phyloP scores from a whole-genome alignment of 2,888 invertebrate genomes.

The Liposcelis brunnea region DNA sequence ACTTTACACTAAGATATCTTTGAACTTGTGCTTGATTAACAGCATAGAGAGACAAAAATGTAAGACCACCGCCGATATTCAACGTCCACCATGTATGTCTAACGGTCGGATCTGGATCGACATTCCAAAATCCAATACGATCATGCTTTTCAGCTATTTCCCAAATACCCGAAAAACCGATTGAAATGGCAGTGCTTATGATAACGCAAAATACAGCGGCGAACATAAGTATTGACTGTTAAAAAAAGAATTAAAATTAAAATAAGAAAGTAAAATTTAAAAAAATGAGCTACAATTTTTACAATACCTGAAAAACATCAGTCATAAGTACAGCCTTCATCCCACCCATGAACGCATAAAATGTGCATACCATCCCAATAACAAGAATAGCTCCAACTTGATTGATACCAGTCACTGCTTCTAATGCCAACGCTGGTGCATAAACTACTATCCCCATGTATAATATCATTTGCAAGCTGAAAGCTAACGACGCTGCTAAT shows the following conservation, averaged over 20 bases:
- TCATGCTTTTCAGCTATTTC: slow-evolving; percentile 46
- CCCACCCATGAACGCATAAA: slow-evolving; percentile 30
- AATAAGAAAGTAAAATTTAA: background rate
- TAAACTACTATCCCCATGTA: slow-evolving; percentile 86
- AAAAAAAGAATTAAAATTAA: slow-evolving; percentile 5
- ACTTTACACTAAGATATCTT: slow-evolving; percentile 30
- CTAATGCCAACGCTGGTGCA: slow-evolving; percentile 77
- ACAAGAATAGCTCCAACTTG: slow-evolving; percentile 27
- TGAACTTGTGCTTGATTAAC: slow-evolving; percentile 70
- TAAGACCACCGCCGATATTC: slow-evolving; percentile 61
- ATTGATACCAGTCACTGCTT: slow-evolving; percentile 33
- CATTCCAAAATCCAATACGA: slow-evolving; percentile 47
- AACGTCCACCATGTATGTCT: slow-evolving; percentile 73
- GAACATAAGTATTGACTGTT: slow-evolving; percentile 60
- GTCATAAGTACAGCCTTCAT: slow-evolving; percentile 30
- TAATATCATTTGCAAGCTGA: slow-evolving; percentile 75
- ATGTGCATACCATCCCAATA: slow-evolving; percentile 30
- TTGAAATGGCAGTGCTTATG: slow-evolving; percentile 50
- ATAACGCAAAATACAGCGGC: slow-evolving; percentile 63
- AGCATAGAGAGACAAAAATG: slow-evolving; percentile 65
- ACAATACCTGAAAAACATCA: slow-evolving; percentile 25
- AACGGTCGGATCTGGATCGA: slow-evolving; percentile 60
- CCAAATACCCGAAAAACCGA: slow-evolving; percentile 55
- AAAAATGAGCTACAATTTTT: slow-evolving; percentile 13
- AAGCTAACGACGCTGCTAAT: slow-evolving; percentile 62